Percentiles rank a stretch among this genome's conserved stretches.
These are phyloP conservation scores for Coranthus polyacanthus DNA, from an alignment of 2,797 vertebrate genomes.

Conservation along the genomic window DNA sequence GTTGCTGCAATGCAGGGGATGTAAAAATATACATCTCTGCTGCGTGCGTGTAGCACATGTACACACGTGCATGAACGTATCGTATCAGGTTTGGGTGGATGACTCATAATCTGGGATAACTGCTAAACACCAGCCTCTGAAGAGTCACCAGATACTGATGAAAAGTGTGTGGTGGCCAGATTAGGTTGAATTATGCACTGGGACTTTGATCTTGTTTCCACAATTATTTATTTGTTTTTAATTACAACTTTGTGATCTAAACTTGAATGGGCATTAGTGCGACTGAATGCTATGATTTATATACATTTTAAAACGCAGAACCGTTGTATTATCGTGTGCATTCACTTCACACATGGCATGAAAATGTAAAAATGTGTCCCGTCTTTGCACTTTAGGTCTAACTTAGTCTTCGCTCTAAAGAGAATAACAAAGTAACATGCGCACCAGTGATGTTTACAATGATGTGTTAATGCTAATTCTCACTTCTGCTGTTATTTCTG, in stretches of 20 bases:
- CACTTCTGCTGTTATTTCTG: too few relatives aligned
- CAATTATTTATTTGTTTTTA: not conserved
- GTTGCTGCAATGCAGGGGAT: constrained; percentile 65
- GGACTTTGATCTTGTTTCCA: not conserved
- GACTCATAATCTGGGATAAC: constrained; percentile 70
- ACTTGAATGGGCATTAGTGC: not conserved
- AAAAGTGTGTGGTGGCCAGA: constrained; percentile 24
- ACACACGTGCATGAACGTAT: constrained; percentile 27
- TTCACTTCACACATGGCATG: too few relatives aligned
- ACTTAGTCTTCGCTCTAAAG: too few relatives aligned
- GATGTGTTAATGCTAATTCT: too few relatives aligned
- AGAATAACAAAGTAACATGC: too few relatives aligned
- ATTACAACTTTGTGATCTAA: not conserved
- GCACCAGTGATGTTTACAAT: too few relatives aligned
- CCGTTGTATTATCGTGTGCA: too few relatives aligned
- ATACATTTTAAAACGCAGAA: not conserved
- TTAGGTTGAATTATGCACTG: not conserved
- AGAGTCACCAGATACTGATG: constrained; percentile 43
- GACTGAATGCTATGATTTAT: not conserved
- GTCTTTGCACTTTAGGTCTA: too few relatives aligned
- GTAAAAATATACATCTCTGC: constrained; percentile 55
- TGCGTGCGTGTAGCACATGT: constrained; percentile 1
- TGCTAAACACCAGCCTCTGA: constrained; percentile 51
- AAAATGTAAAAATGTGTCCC: too few relatives aligned
- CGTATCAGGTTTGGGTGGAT: constrained; percentile 60